Conservation (phyloP, 2,888 invertebrate species). For the Cosmia trapezina region DNA sequence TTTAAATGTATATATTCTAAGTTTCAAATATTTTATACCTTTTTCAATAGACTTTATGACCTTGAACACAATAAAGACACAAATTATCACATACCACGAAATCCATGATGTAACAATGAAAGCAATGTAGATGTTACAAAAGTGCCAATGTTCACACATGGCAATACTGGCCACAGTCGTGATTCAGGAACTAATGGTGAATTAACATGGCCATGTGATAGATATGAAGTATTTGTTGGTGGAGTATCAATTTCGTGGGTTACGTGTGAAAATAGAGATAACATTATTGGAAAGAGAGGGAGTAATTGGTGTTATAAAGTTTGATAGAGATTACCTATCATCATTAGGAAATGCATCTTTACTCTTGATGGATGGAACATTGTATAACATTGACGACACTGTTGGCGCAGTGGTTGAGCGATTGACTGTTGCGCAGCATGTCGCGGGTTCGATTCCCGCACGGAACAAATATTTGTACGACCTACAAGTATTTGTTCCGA, state of each 20-base stretch:
- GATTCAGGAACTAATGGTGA: conserved; percentile 47
- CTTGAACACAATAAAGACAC: conserved; percentile 36
- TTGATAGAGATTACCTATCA: neutral
- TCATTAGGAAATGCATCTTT: neutral
- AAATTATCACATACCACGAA: conserved; percentile 62
- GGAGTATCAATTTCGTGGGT: conserved; percentile 43
- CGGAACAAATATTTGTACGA: too few species aligned
- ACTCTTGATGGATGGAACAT: neutral
- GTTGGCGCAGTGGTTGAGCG: too few species aligned
- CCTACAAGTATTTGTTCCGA: too few species aligned
- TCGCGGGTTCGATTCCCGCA: too few species aligned
- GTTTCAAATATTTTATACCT: conserved; percentile 16
- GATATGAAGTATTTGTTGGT: conserved; percentile 34
- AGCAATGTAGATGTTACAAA: conserved; percentile 47
- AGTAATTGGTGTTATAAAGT: neutral
- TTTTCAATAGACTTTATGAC: conserved; percentile 29
- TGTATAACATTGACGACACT: too few species aligned
- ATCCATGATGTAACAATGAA: conserved; percentile 56
- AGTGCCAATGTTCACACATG: conserved; percentile 55
- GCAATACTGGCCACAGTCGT: conserved; percentile 33
- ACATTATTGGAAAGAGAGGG: neutral
- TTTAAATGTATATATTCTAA: neutral
- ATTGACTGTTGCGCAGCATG: too few species aligned
- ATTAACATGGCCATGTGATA: conserved; percentile 56
- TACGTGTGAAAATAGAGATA: conserved; percentile 8